A percentile compares a stretch with the other conserved stretches of the same genome.
Evolutionary conservation across 2,113 vertebrate species (phyloP).

Genomic region (Centrocercus urophasianus): DNA sequence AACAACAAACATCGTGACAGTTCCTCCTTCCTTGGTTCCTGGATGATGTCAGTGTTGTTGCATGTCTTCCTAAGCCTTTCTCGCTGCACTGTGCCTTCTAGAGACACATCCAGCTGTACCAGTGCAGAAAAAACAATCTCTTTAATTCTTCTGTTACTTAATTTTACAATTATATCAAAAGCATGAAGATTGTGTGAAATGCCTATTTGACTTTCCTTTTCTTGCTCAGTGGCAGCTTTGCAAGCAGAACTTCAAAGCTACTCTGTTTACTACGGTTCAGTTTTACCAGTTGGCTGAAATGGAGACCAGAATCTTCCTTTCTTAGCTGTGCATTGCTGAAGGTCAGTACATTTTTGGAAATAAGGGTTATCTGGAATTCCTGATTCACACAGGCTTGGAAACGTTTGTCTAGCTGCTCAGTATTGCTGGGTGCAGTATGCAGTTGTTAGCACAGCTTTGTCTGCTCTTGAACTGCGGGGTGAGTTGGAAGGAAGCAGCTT

Average conservation of each 20-base stretch:
- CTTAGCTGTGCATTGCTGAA: background rate
- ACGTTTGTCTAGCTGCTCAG: accelerated
- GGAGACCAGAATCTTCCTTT: background rate
- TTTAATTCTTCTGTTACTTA: background rate
- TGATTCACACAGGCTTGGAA: background rate
- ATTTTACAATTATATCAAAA: background rate
- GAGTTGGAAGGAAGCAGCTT: background rate
- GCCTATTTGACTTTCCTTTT: background rate
- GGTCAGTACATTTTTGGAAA: background rate
- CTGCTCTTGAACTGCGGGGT: accelerated
- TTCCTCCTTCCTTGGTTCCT: background rate
- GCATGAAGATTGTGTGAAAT: background rate
- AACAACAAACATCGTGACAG: background rate
- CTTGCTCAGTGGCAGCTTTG: background rate
- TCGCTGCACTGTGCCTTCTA: background rate
- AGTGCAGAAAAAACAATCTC: background rate
- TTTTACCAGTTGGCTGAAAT: background rate
- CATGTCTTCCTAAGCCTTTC: background rate
- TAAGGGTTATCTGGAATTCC: background rate
- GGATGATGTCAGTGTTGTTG: background rate
- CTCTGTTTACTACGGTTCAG: background rate
- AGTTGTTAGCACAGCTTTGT: background rate
- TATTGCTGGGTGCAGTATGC: accelerated
- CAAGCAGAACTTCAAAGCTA: background rate
- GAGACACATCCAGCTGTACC: background rate